phyloP scores from a whole-genome alignment of 2,797 vertebrate species.

The Pseudochaenichthys georgianus region DNA sequence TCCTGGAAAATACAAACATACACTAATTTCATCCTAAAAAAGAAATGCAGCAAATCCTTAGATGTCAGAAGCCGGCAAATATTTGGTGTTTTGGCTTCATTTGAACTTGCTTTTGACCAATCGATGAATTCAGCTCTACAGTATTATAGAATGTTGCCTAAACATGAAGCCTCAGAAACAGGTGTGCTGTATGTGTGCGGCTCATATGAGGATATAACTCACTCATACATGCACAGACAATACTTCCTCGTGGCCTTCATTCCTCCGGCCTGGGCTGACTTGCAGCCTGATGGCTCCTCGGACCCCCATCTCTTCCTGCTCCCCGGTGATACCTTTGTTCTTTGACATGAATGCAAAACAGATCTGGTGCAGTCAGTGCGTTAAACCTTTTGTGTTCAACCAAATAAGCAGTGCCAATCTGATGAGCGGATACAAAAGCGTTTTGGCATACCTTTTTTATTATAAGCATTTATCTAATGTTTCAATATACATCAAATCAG shows the following conservation, averaged over 20 bases:
- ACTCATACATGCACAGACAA: background rate
- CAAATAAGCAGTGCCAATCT: slow-evolving; percentile 68
- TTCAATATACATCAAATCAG: background rate
- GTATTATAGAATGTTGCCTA: background rate
- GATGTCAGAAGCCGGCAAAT: background rate
- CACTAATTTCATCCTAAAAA: background rate
- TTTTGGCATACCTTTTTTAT: background rate
- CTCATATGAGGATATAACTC: slow-evolving; percentile 39
- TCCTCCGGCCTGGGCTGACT: slow-evolving; percentile 65
- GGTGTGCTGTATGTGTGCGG: slow-evolving; percentile 15
- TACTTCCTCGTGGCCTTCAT: slow-evolving; percentile 53
- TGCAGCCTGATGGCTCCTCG: slow-evolving; percentile 36
- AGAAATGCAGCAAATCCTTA: background rate
- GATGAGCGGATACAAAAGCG: slow-evolving; percentile 52
- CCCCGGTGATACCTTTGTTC: slow-evolving; percentile 78
- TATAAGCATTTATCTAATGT: background rate
- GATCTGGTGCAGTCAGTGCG: slow-evolving; percentile 38
- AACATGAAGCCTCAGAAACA: slow-evolving; percentile 12
- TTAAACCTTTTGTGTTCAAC: slow-evolving; percentile 70
- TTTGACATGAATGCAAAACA: slow-evolving; percentile 75
- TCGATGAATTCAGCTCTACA: background rate
- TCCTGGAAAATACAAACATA: background rate
- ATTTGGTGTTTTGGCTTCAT: background rate
- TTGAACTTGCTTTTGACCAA: background rate
- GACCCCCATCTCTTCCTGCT: slow-evolving; percentile 75